These are phyloP conservation scores for Scalopus aquaticus DNA, from an alignment of 2,113 vertebrate species.

Conservation along the genomic window DNA sequence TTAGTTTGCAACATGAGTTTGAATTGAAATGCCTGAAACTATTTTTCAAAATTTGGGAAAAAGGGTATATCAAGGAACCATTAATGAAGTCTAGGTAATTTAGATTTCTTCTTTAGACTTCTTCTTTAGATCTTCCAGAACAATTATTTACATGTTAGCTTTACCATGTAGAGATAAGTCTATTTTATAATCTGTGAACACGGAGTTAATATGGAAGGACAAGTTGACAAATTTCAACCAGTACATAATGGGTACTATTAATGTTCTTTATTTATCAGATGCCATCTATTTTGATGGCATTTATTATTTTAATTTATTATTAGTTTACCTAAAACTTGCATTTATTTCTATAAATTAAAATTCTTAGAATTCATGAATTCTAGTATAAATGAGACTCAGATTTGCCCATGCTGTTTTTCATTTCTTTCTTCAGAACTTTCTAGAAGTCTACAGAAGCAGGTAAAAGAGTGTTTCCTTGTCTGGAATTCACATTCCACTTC, in stretches of 20 bases:
- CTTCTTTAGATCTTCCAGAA: background rate
- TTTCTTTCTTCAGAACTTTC: background rate
- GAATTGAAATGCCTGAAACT: background rate
- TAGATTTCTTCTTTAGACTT: conserved; percentile 15
- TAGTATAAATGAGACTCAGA: background rate
- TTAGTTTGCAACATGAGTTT: conserved; percentile 11
- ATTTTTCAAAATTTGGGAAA: background rate
- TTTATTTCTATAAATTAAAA: conserved; percentile 12
- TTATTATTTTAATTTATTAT: conserved; percentile 11
- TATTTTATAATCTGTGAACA: background rate
- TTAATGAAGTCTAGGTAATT: background rate
- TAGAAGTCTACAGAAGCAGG: conserved; percentile 3
- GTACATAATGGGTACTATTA: background rate
- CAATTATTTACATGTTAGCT: conserved; percentile 10
- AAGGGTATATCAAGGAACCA: background rate
- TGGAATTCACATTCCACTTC: background rate
- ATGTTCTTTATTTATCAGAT: background rate
- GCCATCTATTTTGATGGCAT: background rate
- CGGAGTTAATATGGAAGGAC: background rate
- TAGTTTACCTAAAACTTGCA: conserved; percentile 26
- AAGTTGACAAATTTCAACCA: background rate
- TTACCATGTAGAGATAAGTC: background rate
- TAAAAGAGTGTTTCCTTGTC: background rate
- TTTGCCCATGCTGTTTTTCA: background rate
- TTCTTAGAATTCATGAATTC: background rate